phyloP scores from a whole-genome alignment of 2,888 invertebrate genomes.

The Iselma pallidipennis region DNA sequence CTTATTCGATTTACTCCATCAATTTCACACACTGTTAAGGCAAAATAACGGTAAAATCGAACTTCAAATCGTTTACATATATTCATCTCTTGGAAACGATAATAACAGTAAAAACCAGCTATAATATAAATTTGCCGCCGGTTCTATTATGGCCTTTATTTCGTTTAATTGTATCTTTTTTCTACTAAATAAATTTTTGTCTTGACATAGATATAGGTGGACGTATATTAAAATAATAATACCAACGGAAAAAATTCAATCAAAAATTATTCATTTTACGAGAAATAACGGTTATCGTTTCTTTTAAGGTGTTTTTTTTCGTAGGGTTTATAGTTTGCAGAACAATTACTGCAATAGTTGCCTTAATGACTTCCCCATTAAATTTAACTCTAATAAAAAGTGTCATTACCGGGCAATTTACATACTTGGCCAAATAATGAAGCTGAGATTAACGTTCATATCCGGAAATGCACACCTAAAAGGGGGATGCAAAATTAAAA shows the following conservation, averaged over 20 bases:
- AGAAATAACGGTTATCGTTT: background rate
- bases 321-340: background rate
- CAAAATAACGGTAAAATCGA: constrained; percentile 23
- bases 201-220: background rate
- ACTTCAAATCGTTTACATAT: constrained; percentile 21
- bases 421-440: background rate
- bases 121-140: background rate
- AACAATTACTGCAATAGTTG: background rate
- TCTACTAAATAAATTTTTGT: background rate
- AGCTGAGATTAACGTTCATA: background rate
- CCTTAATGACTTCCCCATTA: background rate
- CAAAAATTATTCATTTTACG: background rate
- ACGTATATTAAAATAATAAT: too few relatives aligned
- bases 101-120: background rate
- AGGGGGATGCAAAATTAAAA: background rate
- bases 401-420: background rate
- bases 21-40: constrained; percentile 15
- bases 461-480: background rate
- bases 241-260: too few relatives aligned
- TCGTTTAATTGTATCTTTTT: background rate
- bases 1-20: constrained; percentile 11
- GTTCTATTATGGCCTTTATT: background rate
- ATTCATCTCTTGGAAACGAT: background rate
- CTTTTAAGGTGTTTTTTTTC: background rate
- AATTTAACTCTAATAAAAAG: background rate